Base-by-base conservation (phyloP, 2,797 vertebrate species). In the Schizothorax lantsangensis region DNA sequence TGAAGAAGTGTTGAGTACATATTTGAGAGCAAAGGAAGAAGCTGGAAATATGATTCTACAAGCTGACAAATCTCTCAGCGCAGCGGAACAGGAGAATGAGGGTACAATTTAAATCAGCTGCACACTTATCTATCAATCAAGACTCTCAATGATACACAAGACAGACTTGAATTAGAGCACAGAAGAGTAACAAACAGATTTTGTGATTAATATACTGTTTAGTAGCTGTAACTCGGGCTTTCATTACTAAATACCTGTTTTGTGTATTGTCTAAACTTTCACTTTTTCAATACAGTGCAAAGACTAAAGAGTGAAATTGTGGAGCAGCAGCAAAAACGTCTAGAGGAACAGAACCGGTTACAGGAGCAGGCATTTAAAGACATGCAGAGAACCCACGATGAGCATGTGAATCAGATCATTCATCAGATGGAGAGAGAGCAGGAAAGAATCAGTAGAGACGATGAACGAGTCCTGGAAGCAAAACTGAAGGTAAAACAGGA, bases 1-100 rank as follows among this genome's bases (percentile, higher is more conserved):
- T 69, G 88, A 92, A n/a, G 79, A 91, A 72, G 87, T 88, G 10
- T 80, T 92, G 78, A 81, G 73, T 11, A 52, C 14, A 10, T 86
- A 88, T 86, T 81, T 92, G 3, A 74, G 79, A 36, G 81, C 47
- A 30, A 89, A 81, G 49, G 79, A 88, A 21, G 7, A 23, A 1
- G 17, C 75, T 72, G 90, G 72, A 33, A 78, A 69, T 17, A 64
- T 43, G 54, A 90, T 91, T 74, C 59, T 91, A 64, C 19, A 17
- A 14, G 82, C 83, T 10, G 91, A 91, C 66, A n/a, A 75, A 38
- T 80, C 59, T 36, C 80, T 91, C 52, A 81, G 73, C 43, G 47
- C 81, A 43, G 81, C 69, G 23, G 83, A 89, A 71, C 78, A 74
- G 1, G 19, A 64, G 7, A 64, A 62, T 1, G 86, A 89, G 40